These are phyloP conservation scores for Oenanthe melanoleuca DNA, from an alignment of 2,113 vertebrate genomes.

Conservation along the genomic window DNA sequence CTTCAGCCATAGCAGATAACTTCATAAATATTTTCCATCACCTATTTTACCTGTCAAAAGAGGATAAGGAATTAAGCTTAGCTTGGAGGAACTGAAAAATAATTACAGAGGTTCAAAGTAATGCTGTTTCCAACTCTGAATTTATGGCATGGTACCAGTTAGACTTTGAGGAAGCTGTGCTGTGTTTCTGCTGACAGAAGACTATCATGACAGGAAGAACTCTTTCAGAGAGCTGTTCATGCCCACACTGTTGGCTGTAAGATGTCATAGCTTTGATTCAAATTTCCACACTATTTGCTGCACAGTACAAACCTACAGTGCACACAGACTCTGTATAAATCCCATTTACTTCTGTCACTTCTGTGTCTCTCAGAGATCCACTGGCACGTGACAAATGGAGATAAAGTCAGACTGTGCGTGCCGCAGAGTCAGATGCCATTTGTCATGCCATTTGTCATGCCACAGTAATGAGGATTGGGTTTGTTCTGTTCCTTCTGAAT, in stretches of 20 bases:
- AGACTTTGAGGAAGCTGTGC: not conserved
- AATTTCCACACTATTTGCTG: not conserved
- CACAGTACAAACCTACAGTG: not conserved
- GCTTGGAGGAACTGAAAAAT: not conserved
- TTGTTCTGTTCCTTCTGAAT: not conserved
- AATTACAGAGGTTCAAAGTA: not conserved
- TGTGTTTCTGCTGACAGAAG: not conserved
- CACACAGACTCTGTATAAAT: not conserved
- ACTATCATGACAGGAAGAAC: not conserved
- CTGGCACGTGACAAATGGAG: accelerated
- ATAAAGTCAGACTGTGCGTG: not conserved
- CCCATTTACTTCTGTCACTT: not conserved
- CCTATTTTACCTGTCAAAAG: not conserved
- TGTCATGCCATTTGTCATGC: not conserved
- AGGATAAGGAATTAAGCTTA: not conserved
- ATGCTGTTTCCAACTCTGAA: not conserved
- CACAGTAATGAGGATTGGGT: accelerated
- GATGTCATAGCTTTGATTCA: not conserved
- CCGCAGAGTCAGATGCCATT: not conserved
- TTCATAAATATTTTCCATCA: not conserved
- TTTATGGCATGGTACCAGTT: not conserved
- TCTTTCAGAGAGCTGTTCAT: not conserved
- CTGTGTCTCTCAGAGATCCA: not conserved
- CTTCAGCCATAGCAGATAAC: not conserved
- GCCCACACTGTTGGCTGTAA: not conserved